Percentiles rank a stretch among this genome's conserved stretches.
Conservation (phyloP, 2,797 vertebrate genomes). For the Squalus acanthias region DNA sequence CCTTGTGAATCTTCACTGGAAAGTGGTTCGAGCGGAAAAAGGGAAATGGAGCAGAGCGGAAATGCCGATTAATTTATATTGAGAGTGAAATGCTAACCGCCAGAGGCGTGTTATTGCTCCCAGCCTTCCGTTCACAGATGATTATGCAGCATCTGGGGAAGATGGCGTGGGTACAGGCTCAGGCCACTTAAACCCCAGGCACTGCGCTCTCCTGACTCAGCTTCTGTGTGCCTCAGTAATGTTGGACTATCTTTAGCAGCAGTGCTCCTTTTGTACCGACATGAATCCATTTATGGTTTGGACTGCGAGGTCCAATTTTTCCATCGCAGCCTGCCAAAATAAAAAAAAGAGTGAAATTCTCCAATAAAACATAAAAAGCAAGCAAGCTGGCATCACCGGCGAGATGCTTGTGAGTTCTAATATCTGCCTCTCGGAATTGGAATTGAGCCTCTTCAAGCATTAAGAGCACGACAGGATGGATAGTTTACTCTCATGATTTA, state of each 20-base stretch:
- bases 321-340: neutral
- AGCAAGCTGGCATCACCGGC: neutral
- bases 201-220: neutral
- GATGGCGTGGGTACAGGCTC: neutral
- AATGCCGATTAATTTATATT: neutral
- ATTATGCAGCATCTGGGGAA: neutral
- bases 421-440: neutral
- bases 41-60: neutral
- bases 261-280: neutral
- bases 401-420: neutral
- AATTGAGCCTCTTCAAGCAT: neutral
- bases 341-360: neutral
- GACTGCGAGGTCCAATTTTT: neutral
- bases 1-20: neutral
- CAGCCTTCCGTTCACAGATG: neutral
- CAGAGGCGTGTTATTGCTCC: neutral
- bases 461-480: neutral
- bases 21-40: neutral
- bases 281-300: neutral
- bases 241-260: neutral
- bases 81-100: neutral
- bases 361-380: slow-evolving; percentile 14
- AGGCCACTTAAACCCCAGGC: neutral
- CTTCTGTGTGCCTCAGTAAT: neutral
- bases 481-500: neutral